Evolutionary conservation across 2,113 vertebrate genomes (phyloP).

Genomic region (Nibea coibor): DNA sequence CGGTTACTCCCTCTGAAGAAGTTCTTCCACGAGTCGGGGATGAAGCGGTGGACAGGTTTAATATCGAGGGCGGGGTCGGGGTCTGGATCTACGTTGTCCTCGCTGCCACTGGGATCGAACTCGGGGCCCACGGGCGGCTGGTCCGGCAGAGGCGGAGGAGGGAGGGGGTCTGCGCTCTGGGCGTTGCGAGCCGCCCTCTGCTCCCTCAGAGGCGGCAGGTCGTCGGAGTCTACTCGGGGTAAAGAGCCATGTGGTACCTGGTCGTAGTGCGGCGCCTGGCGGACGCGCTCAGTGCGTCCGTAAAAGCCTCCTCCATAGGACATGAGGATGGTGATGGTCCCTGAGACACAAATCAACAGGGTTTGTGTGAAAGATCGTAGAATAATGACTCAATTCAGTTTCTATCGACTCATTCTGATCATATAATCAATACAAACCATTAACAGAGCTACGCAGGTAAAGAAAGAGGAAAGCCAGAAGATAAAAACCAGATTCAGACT

Average conservation of each 20-base stretch:
- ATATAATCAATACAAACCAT: background rate
- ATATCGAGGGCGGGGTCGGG: conserved; percentile 85
- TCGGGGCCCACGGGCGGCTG: conserved; percentile 88
- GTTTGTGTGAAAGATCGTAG: no score
- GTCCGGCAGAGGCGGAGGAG: conserved; percentile 90
- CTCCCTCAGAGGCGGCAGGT: conserved; percentile 66
- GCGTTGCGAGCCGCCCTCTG: conserved; percentile 74
- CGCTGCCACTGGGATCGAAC: conserved; percentile 79
- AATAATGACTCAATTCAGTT: no score
- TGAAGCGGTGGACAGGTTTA: conserved; percentile 93
- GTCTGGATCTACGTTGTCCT: conserved; percentile 65
- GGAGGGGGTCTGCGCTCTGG: conserved; percentile 84
- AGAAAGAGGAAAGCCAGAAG: conserved; percentile 12
- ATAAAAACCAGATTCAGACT: background rate
- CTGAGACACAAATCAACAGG: conserved; percentile 43
- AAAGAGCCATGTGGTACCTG: conserved; percentile 77
- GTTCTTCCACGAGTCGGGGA: conserved; percentile 98
- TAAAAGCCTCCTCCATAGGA: conserved; percentile 76
- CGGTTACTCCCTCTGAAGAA: conserved; percentile 87
- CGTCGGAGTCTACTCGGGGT: conserved; percentile 27
- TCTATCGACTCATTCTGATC: background rate
- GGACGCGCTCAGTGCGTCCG: conserved; percentile 78
- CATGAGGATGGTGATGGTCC: conserved; percentile 80
- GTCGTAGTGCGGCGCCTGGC: conserved; percentile 78
- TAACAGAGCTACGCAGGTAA: background rate